A percentile compares a stretch with the other conserved stretches of the same genome.
These are phyloP conservation scores for Perizoma flavofasciatum DNA, from an alignment of 2,888 invertebrate genomes.

Conservation along the genomic window DNA sequence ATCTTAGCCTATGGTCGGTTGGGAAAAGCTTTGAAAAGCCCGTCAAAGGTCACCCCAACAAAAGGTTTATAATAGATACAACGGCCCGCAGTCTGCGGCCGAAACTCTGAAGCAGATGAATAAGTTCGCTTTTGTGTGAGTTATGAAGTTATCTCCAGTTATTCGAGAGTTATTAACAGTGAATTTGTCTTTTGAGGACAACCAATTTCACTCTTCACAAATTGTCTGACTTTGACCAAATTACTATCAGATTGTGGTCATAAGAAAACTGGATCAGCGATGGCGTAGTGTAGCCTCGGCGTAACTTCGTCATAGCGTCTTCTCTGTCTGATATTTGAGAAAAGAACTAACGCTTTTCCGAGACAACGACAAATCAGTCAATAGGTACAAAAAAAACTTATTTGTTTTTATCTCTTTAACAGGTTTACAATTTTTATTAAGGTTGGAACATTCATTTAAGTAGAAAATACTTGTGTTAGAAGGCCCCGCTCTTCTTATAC, in stretches of 20 bases:
- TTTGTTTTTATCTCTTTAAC: too few species aligned
- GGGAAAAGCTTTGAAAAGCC: constrained; percentile 9
- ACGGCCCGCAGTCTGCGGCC: constrained; percentile 1
- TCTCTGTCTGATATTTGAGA: too few species aligned
- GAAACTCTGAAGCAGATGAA: neutral
- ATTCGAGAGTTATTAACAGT: neutral
- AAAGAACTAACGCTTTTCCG: too few species aligned
- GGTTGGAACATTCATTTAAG: too few species aligned
- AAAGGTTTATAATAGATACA: constrained; percentile 18
- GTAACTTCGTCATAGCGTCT: too few species aligned
- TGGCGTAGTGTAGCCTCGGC: too few species aligned
- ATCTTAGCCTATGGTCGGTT: neutral
- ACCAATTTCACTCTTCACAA: neutral
- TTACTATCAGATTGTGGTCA: neutral
- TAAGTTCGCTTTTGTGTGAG: constrained; percentile 11
- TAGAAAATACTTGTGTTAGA: too few species aligned
- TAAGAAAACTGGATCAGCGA: too few species aligned
- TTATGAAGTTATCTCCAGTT: constrained; percentile 12
- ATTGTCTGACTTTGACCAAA: neutral
- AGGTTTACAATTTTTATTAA: too few species aligned
- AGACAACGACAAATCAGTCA: too few species aligned
- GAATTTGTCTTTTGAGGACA: constrained; percentile 1
- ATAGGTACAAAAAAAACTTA: too few species aligned
- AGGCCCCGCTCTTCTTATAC: too few species aligned
- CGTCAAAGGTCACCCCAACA: constrained; percentile 15